Percentiles rank a stretch among this genome's conserved stretches.
phyloP scores from a whole-genome alignment of 1,140 invertebrate genomes.

The Andrena cerasifolii region DNA sequence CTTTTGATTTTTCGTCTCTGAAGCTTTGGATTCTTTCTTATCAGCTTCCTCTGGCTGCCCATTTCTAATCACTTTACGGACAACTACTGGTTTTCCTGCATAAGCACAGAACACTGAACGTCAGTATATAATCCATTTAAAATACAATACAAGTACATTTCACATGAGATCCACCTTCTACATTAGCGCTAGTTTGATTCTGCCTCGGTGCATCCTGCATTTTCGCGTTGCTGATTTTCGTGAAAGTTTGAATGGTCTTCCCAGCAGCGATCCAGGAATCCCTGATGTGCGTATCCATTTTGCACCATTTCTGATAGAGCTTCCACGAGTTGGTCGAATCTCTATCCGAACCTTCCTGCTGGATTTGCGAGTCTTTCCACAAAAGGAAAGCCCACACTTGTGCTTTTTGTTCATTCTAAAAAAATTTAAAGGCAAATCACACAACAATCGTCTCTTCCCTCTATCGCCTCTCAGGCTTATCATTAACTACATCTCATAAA shows the following conservation, averaged over 20 bases:
- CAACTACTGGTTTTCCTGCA: constrained; percentile 71
- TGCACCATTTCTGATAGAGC: constrained; percentile 91
- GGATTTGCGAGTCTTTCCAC: constrained; percentile 89
- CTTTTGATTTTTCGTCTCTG: constrained; percentile 55
- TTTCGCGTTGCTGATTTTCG: constrained; percentile 82
- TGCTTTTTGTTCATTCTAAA: constrained; percentile 88
- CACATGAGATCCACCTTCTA: constrained; percentile 64
- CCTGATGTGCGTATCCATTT: constrained; percentile 87
- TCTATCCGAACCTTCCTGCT: constrained; percentile 82
- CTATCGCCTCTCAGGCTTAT: background rate
- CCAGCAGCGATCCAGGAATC: constrained; percentile 91
- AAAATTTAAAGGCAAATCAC: constrained; percentile 5
- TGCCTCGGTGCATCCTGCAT: constrained; percentile 76
- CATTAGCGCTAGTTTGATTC: constrained; percentile 63
- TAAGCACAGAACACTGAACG: background rate
- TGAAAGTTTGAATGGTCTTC: constrained; percentile 87
- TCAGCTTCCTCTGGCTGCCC: constrained; percentile 76
- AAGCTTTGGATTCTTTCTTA: constrained; percentile 61
- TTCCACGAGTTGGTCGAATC: constrained; percentile 87
- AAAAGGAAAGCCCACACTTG: constrained; percentile 92
- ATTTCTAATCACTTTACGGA: constrained; percentile 79
- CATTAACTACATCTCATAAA: background rate
- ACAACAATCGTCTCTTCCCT: background rate
- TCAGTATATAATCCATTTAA: background rate
- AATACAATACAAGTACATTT: background rate